Evolutionary conservation across 2,797 vertebrate species (phyloP), one percentile per base, ranked within the genome.

Genomic region (Chiroxiphia lanceolata): DNA sequence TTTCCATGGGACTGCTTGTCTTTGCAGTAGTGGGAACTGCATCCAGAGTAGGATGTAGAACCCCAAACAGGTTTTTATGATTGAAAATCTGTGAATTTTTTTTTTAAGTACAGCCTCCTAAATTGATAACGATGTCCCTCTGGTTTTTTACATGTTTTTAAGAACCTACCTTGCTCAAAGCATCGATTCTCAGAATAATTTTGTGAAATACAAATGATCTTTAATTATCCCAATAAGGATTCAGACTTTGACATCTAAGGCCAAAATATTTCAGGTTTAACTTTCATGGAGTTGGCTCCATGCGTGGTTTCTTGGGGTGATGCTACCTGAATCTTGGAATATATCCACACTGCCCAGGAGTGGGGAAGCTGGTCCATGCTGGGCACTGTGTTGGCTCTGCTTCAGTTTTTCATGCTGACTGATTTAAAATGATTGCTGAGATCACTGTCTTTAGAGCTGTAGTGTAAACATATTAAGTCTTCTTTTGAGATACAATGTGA

Each of bases 101-200:
- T 57, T 12, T 38, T 3, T 50, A 56, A 53, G 15, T 67, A 2
- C 4, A 23, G 12, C n/a, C 25, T 44, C 10, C 17, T 70, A 1
- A 89, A 83, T 38, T 26, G 15, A 8, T 44, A 57, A 44, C 0
- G 0, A 15, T 33, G 10, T 54, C 48, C 16, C 20, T 45, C 0
- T 38, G 64, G 7, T 3, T 47, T 77, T 65, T 40, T 54, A 1
- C 40, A 4, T 57, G 13, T 42, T 70, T 74, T 50, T 63, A 67
- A 69, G 44, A 42, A 80, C 25, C 27, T 63, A 2, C 13, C 15
- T 87, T 44, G 33, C 38, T 94, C 45, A 69, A 61, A 84, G 26
- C 44, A 60, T 20, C 1, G 0, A n/a, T 89, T 71, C 36, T 60
- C 38, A 61, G 45, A 72, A 51, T 59, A 56, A 14, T 67, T 63